These are phyloP conservation scores for Hylyphantes graminicola DNA, from an alignment of 1,140 invertebrate genomes.

Conservation along the genomic window DNA sequence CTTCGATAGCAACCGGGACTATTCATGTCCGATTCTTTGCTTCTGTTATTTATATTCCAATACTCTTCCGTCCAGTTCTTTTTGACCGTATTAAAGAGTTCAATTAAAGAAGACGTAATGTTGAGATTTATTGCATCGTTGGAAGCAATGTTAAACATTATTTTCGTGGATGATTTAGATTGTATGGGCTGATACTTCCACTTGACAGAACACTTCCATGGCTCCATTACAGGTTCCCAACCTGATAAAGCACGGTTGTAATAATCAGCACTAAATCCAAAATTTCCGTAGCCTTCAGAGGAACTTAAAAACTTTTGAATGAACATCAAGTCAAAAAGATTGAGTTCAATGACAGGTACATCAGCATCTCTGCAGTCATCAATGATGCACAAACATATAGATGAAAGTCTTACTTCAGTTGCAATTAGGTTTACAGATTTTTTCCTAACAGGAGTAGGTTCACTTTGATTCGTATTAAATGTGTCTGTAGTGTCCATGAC, in stretches of 20 bases:
- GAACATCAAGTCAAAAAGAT: conserved; percentile 69
- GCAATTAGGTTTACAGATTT: conserved; percentile 36
- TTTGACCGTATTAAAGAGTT: conserved; percentile 82
- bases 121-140: conserved; percentile 85
- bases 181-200: conserved; percentile 42
- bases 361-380: conserved; percentile 97
- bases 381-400: conserved; percentile 88
- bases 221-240: conserved; percentile 96
- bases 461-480: not conserved
- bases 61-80: conserved; percentile 88
- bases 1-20: conserved; percentile 68
- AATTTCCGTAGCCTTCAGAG: conserved; percentile 71
- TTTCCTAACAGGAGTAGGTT: not conserved
- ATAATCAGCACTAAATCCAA: conserved; percentile 84
- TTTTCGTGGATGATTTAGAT: conserved; percentile 38
- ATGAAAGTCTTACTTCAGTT: conserved; percentile 66
- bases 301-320: conserved; percentile 64
- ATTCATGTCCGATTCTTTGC: conserved; percentile 39
- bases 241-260: conserved; percentile 94
- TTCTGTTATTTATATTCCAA: conserved; percentile 69
- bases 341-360: conserved; percentile 90
- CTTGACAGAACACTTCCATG: conserved; percentile 76
- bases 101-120: conserved; percentile 84
- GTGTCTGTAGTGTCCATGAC: not conserved
- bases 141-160: conserved; percentile 66